A percentile compares a stretch with the other conserved stretches of the same genome.
Conservation (phyloP, 2,797 vertebrate genomes). For the Garrulus glandarius region DNA sequence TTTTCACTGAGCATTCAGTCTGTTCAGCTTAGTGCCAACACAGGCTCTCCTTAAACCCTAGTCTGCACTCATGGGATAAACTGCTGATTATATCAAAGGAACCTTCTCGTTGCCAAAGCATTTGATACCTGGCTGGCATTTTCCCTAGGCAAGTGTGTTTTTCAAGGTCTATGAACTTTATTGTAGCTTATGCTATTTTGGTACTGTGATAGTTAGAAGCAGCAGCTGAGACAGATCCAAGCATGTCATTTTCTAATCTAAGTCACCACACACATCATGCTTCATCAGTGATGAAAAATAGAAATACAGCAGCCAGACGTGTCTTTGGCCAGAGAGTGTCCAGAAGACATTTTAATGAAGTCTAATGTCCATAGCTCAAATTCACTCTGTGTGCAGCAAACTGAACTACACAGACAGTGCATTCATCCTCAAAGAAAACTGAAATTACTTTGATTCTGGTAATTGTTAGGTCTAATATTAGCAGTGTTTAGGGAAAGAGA, state of each 20-base stretch:
- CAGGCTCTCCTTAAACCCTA: background rate
- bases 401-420: background rate
- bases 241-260: constrained; percentile 25
- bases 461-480: background rate
- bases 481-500: background rate
- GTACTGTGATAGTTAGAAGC: background rate
- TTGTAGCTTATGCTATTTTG: constrained; percentile 14
- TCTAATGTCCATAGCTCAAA: background rate
- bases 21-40: background rate
- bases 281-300: background rate
- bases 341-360: background rate
- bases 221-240: constrained; percentile 10
- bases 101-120: background rate
- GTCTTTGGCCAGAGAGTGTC: background rate
- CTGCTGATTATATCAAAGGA: background rate
- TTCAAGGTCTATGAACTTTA: background rate
- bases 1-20: background rate
- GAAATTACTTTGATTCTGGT: background rate
- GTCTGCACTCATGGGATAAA: background rate
- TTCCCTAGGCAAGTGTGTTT: background rate
- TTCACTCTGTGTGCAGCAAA: background rate
- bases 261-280: background rate
- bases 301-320: background rate
- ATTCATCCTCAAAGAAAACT: background rate
- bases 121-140: constrained; percentile 33